phyloP scores from a whole-genome alignment of 2,797 vertebrate species.

The Schizopygopsis malacanthus region DNA sequence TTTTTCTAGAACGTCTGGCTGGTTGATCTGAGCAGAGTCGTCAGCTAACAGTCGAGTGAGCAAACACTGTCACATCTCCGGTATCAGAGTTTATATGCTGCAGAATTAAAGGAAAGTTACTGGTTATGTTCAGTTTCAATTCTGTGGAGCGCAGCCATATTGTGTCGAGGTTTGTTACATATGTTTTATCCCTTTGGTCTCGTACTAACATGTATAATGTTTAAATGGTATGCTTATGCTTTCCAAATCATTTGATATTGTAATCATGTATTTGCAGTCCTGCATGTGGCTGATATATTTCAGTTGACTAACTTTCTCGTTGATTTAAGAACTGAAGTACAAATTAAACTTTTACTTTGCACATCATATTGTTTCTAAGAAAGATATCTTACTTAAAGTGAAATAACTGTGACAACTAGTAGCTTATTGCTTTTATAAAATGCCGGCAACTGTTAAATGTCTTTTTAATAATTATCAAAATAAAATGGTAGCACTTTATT shows the following conservation, averaged over 20 bases:
- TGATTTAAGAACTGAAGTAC: background rate
- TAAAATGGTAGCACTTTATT: no score
- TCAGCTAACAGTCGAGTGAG: conserved; percentile 69
- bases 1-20: conserved; percentile 79
- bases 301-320: background rate
- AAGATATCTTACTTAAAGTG: background rate
- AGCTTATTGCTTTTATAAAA: background rate
- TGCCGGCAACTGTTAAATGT: background rate
- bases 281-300: background rate
- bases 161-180: background rate
- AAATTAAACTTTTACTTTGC: background rate
- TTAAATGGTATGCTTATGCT: background rate
- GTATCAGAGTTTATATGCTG: conserved; percentile 29
- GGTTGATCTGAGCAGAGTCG: conserved; percentile 78
- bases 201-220: background rate
- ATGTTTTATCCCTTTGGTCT: background rate
- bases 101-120: background rate
- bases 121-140: background rate
- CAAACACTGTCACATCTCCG: conserved; percentile 57
- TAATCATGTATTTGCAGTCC: background rate
- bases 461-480: background rate
- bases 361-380: background rate
- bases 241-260: background rate
- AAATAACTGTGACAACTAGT: background rate
- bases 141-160: background rate